Evolutionary conservation across 2,888 invertebrate genomes (phyloP).

Genomic region (Monopis laevigella): DNA sequence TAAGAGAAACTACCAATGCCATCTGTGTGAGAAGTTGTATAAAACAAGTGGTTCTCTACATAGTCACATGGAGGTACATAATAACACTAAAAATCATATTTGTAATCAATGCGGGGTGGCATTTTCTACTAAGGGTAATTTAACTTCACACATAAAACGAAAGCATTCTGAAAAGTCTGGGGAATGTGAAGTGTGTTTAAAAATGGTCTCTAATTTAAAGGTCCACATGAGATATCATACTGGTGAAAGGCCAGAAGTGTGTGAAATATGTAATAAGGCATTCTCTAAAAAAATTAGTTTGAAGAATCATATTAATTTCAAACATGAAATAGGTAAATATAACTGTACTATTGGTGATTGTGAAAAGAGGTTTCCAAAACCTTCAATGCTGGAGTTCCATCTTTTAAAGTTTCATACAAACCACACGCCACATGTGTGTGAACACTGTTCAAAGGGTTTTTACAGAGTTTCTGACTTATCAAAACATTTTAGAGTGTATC

Average conservation of each 20-base stretch:
- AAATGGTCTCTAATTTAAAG: slow-evolving; percentile 62
- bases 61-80: slow-evolving; percentile 53
- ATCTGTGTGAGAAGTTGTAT: slow-evolving; percentile 58
- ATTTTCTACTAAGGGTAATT: slow-evolving; percentile 61
- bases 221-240: slow-evolving; percentile 68
- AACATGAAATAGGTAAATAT: slow-evolving; percentile 49
- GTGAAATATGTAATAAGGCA: slow-evolving; percentile 40
- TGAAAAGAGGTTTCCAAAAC: slow-evolving; percentile 44
- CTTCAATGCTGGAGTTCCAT: slow-evolving; percentile 54
- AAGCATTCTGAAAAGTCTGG: slow-evolving; percentile 68
- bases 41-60: slow-evolving; percentile 58
- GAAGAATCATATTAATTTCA: slow-evolving; percentile 42
- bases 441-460: slow-evolving; percentile 50
- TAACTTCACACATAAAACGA: slow-evolving; percentile 60
- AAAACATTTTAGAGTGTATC: slow-evolving; percentile 42
- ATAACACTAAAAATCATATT: slow-evolving; percentile 44
- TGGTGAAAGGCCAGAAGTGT: slow-evolving; percentile 56
- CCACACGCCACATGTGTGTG: slow-evolving; percentile 50
- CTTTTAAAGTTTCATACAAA: slow-evolving; percentile 53
- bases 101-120: slow-evolving; percentile 54
- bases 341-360: slow-evolving; percentile 53
- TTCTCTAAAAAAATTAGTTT: slow-evolving; percentile 43
- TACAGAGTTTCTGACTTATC: too few species aligned
- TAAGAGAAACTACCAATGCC: slow-evolving; percentile 63
- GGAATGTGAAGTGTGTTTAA: slow-evolving; percentile 57